Evolutionary conservation across 2,113 vertebrate genomes (phyloP).

Genomic region (Lepidothrix coronata): DNA sequence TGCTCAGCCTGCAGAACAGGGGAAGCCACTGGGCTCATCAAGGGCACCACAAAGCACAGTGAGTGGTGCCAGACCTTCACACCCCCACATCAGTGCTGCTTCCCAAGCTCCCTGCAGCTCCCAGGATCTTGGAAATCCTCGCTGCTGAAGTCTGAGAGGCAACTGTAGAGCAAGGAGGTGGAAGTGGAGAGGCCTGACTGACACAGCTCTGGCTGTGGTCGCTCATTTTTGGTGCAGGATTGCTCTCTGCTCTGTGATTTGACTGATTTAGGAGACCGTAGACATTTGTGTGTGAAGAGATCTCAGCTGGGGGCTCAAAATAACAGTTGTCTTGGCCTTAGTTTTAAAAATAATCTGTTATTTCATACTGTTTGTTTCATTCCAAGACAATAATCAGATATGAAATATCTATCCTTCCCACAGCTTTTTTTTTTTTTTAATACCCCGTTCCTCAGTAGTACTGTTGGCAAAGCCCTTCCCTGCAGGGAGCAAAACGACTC

Average conservation of each 20-base stretch:
- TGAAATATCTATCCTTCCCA: slow-evolving; percentile 24
- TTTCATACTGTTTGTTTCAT: slow-evolving; percentile 40
- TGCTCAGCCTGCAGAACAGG: rapidly evolving
- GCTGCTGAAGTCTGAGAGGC: not conserved
- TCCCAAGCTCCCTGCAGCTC: not conserved
- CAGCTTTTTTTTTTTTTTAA: not conserved
- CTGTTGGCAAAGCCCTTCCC: not conserved
- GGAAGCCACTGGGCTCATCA: not conserved
- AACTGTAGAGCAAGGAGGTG: not conserved
- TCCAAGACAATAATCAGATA: slow-evolving; percentile 34
- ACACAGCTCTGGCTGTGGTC: not conserved
- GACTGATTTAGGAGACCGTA: slow-evolving; percentile 20
- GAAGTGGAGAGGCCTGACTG: not conserved
- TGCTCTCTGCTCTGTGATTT: not conserved
- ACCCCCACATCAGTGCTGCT: rapidly evolving
- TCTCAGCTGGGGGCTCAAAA: slow-evolving; percentile 40
- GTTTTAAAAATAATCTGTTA: slow-evolving; percentile 39
- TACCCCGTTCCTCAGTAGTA: not conserved
- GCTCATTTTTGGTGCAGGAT: not conserved
- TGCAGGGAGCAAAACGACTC: not conserved
- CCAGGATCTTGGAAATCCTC: not conserved
- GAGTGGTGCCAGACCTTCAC: not conserved
- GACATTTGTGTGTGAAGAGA: not conserved
- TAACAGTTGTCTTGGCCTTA: slow-evolving; percentile 33
- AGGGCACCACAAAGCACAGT: rapidly evolving